Conservation (phyloP, 2,888 invertebrate species). For the Resseliella maxima region DNA sequence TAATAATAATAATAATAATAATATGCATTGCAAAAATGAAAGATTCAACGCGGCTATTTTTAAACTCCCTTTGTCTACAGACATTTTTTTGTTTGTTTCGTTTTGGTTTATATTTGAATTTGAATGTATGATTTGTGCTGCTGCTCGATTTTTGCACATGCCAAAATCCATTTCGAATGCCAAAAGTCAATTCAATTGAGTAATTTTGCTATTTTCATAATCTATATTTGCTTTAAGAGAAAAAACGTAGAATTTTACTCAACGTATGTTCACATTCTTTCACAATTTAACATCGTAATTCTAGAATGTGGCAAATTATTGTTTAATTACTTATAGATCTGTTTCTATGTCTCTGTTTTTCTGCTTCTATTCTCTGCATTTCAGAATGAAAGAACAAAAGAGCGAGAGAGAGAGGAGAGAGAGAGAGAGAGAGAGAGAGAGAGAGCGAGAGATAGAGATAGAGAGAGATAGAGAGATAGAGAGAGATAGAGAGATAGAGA, state of each 20-base stretch:
- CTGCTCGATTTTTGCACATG: slow-evolving; percentile 36
- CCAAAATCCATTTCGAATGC: background rate
- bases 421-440: no score
- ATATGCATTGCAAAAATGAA: background rate
- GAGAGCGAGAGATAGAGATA: no score
- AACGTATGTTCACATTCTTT: background rate
- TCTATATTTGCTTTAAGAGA: background rate
- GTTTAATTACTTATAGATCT: no score
- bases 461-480: no score
- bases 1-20: background rate
- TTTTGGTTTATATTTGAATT: background rate
- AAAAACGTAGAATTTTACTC: background rate
- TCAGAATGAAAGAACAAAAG: no score
- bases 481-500: no score
- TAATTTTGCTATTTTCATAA: background rate
- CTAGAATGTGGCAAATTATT: no score
- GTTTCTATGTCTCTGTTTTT: no score
- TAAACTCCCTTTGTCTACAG: slow-evolving; percentile 16
- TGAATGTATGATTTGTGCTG: background rate
- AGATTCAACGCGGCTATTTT: slow-evolving; percentile 6
- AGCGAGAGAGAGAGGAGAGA: no score
- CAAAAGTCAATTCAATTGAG: background rate
- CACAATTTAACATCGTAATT: no score
- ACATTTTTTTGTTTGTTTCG: background rate
- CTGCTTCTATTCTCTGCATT: no score